Percentiles rank a stretch among this genome's conserved stretches.
These are phyloP conservation scores for Emydura subglobosa DNA, from an alignment of 2,113 vertebrate genomes.

Conservation along the genomic window DNA sequence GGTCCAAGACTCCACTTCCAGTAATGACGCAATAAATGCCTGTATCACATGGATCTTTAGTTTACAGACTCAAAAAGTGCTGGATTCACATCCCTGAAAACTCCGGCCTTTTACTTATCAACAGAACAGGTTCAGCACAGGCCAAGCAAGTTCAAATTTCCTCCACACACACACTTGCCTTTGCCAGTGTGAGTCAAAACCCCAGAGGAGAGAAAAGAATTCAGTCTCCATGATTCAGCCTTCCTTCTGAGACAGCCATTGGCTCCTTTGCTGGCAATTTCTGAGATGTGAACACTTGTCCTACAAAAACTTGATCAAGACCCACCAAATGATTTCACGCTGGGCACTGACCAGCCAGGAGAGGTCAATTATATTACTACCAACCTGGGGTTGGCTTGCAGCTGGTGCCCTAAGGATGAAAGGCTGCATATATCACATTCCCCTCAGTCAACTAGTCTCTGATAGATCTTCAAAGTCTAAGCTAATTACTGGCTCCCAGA, in stretches of 20 bases:
- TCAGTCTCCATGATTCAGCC: rapidly evolving
- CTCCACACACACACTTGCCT: not conserved
- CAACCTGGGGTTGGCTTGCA: not conserved
- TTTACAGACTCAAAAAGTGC: not conserved
- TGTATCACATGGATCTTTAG: not conserved
- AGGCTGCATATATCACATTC: not conserved
- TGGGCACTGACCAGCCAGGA: not conserved
- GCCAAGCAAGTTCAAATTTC: not conserved
- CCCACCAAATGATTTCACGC: rapidly evolving
- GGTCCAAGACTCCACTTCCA: not conserved
- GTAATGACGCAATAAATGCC: not conserved
- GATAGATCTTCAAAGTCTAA: not conserved
- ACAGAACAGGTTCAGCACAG: not conserved
- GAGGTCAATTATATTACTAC: not conserved
- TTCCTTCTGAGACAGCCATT: not conserved
- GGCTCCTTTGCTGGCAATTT: not conserved
- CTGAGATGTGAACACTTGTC: not conserved
- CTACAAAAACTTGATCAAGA: not conserved
- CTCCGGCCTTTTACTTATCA: not conserved
- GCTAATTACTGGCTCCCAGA: not conserved
- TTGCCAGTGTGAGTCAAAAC: not conserved
- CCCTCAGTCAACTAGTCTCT: not conserved
- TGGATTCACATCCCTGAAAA: not conserved
- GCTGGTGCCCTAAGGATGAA: not conserved
- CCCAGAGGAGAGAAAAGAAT: not conserved